These are phyloP conservation scores for Drosophila gunungcola DNA, from an alignment of 1,140 invertebrate species.

Conservation along the genomic window DNA sequence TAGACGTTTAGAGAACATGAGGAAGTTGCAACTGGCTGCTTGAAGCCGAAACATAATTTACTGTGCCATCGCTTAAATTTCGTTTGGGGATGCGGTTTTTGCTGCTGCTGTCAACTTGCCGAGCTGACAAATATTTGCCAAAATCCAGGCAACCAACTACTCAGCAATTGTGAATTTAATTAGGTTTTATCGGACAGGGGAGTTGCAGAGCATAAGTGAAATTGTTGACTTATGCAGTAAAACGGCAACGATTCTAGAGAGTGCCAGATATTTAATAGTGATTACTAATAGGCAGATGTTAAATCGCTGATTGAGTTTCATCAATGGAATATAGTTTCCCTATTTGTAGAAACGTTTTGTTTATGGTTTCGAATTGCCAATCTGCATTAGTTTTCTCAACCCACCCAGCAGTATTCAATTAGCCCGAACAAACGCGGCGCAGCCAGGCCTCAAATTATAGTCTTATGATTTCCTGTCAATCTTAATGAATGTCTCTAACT, in stretches of 20 bases:
- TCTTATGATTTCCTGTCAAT: conserved; percentile 80
- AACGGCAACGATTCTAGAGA: conserved; percentile 16
- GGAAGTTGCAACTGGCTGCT: conserved; percentile 30
- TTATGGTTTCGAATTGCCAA: conserved; percentile 23
- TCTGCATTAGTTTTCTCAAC: conserved; percentile 2
- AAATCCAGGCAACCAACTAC: conserved; percentile 37
- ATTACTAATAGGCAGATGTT: conserved; percentile 15
- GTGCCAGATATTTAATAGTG: not conserved
- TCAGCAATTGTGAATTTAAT: conserved; percentile 72
- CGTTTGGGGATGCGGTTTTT: conserved; percentile 62
- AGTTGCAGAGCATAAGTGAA: conserved; percentile 6
- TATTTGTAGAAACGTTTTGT: not conserved
- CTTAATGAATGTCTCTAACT: conserved; percentile 63
- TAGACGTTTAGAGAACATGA: conserved; percentile 1
- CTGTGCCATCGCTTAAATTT: conserved; percentile 41
- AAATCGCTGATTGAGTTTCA: conserved; percentile 13
- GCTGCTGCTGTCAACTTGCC: conserved; percentile 68
- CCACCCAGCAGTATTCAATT: conserved; percentile 45
- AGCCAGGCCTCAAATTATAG: conserved; percentile 63
- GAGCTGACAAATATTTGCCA: conserved; percentile 76
- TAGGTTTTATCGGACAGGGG: conserved; percentile 60
- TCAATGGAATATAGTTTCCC: not conserved
- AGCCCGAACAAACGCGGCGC: conserved; percentile 46
- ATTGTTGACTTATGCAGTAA: conserved; percentile 60
- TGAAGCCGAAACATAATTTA: conserved; percentile 59